Evolutionary conservation across 2,888 invertebrate species (phyloP), one percentile per base, ranked within the genome.

Genomic region (Nemoura dubitans): DNA sequence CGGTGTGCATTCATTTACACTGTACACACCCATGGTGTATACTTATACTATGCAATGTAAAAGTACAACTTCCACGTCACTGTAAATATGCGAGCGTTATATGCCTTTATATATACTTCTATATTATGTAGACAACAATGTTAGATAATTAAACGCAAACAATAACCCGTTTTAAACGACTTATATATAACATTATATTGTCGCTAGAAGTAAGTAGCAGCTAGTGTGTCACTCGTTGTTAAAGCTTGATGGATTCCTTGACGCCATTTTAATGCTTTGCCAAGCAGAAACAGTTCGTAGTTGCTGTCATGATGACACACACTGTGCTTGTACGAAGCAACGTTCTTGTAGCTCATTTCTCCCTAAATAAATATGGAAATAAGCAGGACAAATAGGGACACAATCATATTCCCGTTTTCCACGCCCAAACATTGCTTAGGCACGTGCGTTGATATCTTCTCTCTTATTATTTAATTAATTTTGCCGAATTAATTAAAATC

Each of bases 141-240:
- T 78, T 78, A 78, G 14, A 59, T 78, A 78, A 78, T 78, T 78
- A 25, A 78, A 78, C 7, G 78, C 5, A 78, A 7, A 78, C 78
- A 78, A 78, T 26, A 14, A n/a, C 26, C 78, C 21, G n/a, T n/a
- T n/a, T 78, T 10, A 27, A 78, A 59, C 59, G 59, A 59, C 59
- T 59, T 59, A 59, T 10, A 26, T 78, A 78, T 78, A 21, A 78
- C n/a, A 5, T 78, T 6, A 78, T 7, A 26, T 78, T 26, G 78
- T 78, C 2, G 1, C 28, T 6, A 36, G 10, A 36, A 36, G 36
- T 36, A n/a, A n/a, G 36, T 36, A 3, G 28, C 78, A 2, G 28
- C 2, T 10, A n/a, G 78, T 78, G 78, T 2, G 78, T 16, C 26
- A 59, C 14, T 25, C 78, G n/a, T 27, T 78, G 25, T 26, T 78